Evolutionary conservation across 2,113 vertebrate genomes (phyloP).

Genomic region (Thinocorus orbignyianus): DNA sequence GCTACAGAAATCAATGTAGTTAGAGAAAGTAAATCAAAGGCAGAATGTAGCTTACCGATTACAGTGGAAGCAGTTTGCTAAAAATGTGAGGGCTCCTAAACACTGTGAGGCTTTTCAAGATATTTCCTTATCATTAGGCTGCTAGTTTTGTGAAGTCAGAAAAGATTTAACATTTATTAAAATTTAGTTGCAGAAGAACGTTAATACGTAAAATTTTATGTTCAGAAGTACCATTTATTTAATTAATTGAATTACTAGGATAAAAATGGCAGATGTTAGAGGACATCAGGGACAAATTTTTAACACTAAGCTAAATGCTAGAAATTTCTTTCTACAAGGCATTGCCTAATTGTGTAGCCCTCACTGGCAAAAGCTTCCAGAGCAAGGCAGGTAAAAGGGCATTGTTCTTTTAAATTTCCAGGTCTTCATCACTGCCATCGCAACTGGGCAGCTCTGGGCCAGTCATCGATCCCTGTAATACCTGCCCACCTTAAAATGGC

Average conservation of each 20-base stretch:
- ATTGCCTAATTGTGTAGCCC: background rate
- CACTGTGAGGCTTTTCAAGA: background rate
- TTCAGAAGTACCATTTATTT: slow-evolving; percentile 44
- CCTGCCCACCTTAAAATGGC: background rate
- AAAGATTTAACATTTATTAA: slow-evolving; percentile 57
- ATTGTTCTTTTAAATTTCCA: background rate
- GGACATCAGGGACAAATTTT: slow-evolving; percentile 28
- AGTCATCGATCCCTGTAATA: background rate
- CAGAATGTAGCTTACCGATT: background rate
- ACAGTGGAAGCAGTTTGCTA: background rate
- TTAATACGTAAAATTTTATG: slow-evolving; percentile 35
- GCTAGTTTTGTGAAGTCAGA: slow-evolving; percentile 8
- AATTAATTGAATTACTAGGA: slow-evolving; percentile 44
- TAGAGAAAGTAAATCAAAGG: slow-evolving; percentile 44
- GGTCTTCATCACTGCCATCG: background rate
- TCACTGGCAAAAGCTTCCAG: background rate
- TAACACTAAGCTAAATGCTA: slow-evolving; percentile 14
- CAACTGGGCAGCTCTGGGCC: background rate
- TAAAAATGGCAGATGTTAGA: slow-evolving; percentile 56
- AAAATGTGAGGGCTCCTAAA: slow-evolving; percentile 12
- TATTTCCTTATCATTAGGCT: background rate
- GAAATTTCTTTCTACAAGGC: background rate
- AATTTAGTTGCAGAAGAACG: slow-evolving; percentile 41
- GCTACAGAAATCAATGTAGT: slow-evolving; percentile 40
- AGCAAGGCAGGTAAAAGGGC: background rate